Evolutionary conservation across 2,113 vertebrate genomes (phyloP).

Genomic region (Dunckerocampus dactyliophorus): DNA sequence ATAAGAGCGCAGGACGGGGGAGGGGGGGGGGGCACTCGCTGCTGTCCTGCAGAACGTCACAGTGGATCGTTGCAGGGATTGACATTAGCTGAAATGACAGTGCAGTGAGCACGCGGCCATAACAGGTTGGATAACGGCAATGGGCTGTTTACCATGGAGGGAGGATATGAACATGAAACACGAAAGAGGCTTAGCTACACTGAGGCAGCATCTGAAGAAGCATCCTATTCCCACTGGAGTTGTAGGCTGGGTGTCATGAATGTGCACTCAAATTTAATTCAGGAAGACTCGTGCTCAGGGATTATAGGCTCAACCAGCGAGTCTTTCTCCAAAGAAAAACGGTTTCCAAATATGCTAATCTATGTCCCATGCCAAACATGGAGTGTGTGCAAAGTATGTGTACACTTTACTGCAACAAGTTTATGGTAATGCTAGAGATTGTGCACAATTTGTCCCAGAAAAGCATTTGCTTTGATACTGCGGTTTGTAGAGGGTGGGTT

Average conservation of each 20-base stretch:
- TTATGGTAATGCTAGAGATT: conserved; percentile 7
- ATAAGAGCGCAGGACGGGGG: too few species aligned
- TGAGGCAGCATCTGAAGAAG: conserved; percentile 4
- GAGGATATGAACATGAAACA: neutral
- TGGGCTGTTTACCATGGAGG: conserved; percentile 6
- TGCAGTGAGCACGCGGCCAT: neutral
- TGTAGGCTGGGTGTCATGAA: conserved; percentile 19
- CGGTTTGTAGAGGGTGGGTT: conserved; percentile 14
- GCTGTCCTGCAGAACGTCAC: too few species aligned
- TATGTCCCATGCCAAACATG: conserved; percentile 21
- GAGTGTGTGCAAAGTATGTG: conserved; percentile 2
- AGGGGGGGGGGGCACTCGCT: too few species aligned
- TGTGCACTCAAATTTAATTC: conserved; percentile 32
- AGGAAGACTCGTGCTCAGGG: conserved; percentile 35
- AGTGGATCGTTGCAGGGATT: neutral
- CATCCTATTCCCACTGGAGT: neutral
- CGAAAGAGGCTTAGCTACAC: neutral
- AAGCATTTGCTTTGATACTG: conserved; percentile 26
- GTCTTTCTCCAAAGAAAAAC: conserved; percentile 17
- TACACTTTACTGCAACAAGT: conserved; percentile 8
- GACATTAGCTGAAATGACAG: conserved; percentile 11
- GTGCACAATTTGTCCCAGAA: conserved; percentile 1
- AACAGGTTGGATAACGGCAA: neutral
- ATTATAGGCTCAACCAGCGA: conserved; percentile 39
- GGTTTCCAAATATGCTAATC: conserved; percentile 50